Conservation (phyloP, 2,797 vertebrate species). For the Myripristis murdjan region DNA sequence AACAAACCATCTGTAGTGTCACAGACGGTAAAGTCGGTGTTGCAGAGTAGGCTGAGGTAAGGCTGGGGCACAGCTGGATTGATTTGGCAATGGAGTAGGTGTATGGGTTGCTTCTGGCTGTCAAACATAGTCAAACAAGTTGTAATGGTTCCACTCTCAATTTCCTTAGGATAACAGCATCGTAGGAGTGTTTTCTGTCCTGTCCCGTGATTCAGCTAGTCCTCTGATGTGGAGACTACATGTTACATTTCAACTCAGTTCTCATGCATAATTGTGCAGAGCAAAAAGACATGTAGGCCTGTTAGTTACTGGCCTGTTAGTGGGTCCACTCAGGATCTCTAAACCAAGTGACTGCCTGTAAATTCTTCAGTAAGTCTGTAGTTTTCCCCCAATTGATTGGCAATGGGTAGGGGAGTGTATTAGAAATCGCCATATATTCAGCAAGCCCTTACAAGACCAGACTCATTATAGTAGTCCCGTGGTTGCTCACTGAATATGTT, state of each 20-base stretch:
- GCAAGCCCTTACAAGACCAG: background rate
- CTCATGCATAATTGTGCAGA: conserved; percentile 26
- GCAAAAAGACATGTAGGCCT: conserved; percentile 34
- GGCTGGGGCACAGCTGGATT: conserved; percentile 42
- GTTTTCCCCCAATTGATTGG: too few species aligned
- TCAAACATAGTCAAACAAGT: conserved; percentile 65
- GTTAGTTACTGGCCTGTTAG: too few species aligned
- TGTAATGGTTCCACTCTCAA: conserved; percentile 27
- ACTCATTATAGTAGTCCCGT: too few species aligned
- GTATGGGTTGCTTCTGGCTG: conserved; percentile 44
- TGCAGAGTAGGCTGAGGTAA: conserved; percentile 3
- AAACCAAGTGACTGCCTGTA: conserved; percentile 35
- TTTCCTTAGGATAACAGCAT: background rate
- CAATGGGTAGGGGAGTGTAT: too few species aligned
- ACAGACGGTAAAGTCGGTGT: background rate
- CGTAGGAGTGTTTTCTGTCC: background rate
- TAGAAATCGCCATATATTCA: background rate
- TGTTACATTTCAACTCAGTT: conserved; percentile 7
- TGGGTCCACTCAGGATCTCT: background rate
- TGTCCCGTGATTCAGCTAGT: background rate
- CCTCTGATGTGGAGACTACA: background rate
- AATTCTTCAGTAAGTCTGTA: background rate
- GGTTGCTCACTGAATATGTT: too few species aligned
- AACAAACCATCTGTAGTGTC: background rate
- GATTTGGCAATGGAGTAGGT: conserved; percentile 48